phyloP scores from a whole-genome alignment of 2,113 vertebrate genomes.

The Taxidea taxus region DNA sequence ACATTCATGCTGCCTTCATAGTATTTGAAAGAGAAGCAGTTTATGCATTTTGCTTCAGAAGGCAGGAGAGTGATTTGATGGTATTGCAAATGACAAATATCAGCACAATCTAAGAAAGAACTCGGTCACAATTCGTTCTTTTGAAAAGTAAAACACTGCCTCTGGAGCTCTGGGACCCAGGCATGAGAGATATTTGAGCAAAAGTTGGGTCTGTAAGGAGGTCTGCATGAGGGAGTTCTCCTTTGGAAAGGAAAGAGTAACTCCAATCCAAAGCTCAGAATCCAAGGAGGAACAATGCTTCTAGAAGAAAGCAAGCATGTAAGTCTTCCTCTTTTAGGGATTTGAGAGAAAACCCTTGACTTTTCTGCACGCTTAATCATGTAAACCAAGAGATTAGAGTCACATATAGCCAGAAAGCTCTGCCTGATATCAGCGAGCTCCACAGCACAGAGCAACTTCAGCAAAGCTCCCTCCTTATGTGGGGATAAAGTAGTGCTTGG shows the following conservation, averaged over 20 bases:
- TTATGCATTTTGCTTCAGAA: background rate
- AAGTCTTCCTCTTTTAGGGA: background rate
- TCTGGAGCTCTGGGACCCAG: background rate
- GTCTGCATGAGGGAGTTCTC: background rate
- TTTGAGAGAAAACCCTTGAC: slow-evolving; percentile 18
- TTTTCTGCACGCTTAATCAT: slow-evolving; percentile 40
- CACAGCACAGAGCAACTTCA: background rate
- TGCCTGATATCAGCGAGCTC: background rate
- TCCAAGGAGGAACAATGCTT: background rate
- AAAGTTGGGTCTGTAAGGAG: background rate
- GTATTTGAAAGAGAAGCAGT: background rate
- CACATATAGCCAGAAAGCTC: background rate
- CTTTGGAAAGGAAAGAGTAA: background rate
- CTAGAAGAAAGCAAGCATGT: background rate
- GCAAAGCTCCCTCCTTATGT: background rate
- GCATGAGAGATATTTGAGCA: no score
- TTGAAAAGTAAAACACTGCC: background rate
- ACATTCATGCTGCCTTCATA: background rate
- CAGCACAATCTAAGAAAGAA: background rate
- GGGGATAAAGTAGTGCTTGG: background rate
- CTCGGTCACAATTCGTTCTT: background rate
- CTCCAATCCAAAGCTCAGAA: background rate
- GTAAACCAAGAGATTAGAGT: slow-evolving; percentile 30
- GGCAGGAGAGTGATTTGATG: background rate
- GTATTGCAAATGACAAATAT: background rate